Evolutionary conservation across 2,888 invertebrate species (phyloP).

Genomic region (Cybosia mesomella): DNA sequence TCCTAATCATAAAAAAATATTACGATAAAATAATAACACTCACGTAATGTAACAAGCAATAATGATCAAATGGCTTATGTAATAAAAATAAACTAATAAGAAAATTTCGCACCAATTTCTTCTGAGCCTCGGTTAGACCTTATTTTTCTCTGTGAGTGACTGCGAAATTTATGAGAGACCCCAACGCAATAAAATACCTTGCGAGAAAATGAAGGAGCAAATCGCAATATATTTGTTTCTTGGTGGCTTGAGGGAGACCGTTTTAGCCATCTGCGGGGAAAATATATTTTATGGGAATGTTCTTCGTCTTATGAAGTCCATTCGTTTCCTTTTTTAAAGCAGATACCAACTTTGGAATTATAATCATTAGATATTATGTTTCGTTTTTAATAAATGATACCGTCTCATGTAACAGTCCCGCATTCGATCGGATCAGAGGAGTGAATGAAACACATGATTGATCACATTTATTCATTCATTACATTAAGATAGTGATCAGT

Average conservation of each 20-base stretch:
- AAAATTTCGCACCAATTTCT: constrained; percentile 80
- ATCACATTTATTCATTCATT: not conserved
- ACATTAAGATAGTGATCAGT: not conserved
- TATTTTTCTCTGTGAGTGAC: constrained; percentile 85
- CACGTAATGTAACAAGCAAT: constrained; percentile 46
- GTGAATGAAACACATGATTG: not conserved
- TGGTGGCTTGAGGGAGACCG: constrained; percentile 78
- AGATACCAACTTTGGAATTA: constrained; percentile 22
- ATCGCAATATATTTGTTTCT: constrained; percentile 86
- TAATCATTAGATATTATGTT: constrained; percentile 26
- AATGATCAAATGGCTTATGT: constrained; percentile 61
- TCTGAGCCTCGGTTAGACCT: constrained; percentile 72
- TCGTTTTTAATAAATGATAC: constrained; percentile 5
- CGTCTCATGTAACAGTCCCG: not conserved
- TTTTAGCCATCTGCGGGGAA: constrained; percentile 77
- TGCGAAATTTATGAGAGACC: constrained; percentile 84
- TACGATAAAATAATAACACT: constrained; percentile 21
- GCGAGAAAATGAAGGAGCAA: constrained; percentile 86
- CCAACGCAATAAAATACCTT: constrained; percentile 86
- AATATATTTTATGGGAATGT: constrained; percentile 72
- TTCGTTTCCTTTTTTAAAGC: constrained; percentile 59
- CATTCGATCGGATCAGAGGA: not conserved
- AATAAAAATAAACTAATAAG: constrained; percentile 80
- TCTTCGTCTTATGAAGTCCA: constrained; percentile 66
- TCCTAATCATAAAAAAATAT: not conserved